A percentile compares a stretch with the other conserved stretches of the same genome.
These are phyloP conservation scores for Hydrotaea cyrtoneurina DNA, from an alignment of 2,888 invertebrate genomes.

Conservation along the genomic window DNA sequence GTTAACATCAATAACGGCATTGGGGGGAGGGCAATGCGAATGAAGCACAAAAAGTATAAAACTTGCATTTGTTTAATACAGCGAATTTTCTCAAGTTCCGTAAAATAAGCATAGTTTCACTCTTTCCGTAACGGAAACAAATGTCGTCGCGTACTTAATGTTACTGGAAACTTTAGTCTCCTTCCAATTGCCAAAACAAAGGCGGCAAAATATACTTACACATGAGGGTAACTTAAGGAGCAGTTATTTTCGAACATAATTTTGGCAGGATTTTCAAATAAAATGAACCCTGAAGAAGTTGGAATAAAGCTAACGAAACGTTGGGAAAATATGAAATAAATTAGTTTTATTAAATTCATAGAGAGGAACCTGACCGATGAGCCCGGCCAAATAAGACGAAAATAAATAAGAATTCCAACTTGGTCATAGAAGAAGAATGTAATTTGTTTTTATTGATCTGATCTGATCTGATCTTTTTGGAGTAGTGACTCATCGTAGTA, in stretches of 20 bases:
- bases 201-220: background rate
- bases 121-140: constrained; percentile 29
- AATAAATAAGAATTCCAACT: too few relatives aligned
- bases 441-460: too few relatives aligned
- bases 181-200: background rate
- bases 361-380: too few relatives aligned
- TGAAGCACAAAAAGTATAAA: constrained; percentile 4
- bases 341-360: too few relatives aligned
- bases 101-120: constrained; percentile 33
- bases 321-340: too few relatives aligned
- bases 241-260: background rate
- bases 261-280: too few relatives aligned
- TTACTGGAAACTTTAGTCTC: constrained; percentile 14
- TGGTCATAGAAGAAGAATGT: too few relatives aligned
- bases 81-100: constrained; percentile 32
- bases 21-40: background rate
- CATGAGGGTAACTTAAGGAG: background rate
- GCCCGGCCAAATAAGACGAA: too few relatives aligned
- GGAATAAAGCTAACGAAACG: too few relatives aligned
- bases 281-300: too few relatives aligned
- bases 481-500: too few relatives aligned
- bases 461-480: too few relatives aligned
- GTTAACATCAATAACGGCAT: constrained; percentile 10
- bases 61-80: constrained; percentile 38
- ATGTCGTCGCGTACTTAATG: constrained; percentile 38